Percentiles rank a stretch among this genome's conserved stretches.
These are phyloP conservation scores for Semaprochilodus insignis DNA, from an alignment of 2,797 vertebrate genomes.

Conservation along the genomic window DNA sequence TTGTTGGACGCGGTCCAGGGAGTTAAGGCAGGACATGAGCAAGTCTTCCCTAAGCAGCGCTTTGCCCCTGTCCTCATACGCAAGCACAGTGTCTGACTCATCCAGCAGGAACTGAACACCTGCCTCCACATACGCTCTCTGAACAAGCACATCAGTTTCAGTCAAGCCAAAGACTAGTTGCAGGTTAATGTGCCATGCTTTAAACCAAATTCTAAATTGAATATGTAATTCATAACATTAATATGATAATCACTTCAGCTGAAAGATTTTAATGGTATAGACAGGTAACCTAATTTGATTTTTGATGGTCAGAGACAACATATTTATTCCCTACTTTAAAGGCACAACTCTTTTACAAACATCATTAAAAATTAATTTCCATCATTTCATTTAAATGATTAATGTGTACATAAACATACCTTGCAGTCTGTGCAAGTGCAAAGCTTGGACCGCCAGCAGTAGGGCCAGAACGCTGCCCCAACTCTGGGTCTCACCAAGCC, in stretches of 20 bases:
- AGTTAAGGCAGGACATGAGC: slow-evolving; percentile 86
- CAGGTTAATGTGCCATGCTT: not conserved
- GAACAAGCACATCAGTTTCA: slow-evolving; percentile 6
- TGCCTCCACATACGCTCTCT: slow-evolving; percentile 86
- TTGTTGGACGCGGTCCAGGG: slow-evolving; percentile 90
- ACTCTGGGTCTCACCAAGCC: slow-evolving; percentile 68
- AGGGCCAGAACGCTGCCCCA: slow-evolving; percentile 91
- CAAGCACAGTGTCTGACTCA: slow-evolving; percentile 90
- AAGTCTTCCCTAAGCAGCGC: slow-evolving; percentile 85
- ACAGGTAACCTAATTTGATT: not conserved
- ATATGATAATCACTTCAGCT: not conserved
- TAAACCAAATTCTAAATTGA: not conserved
- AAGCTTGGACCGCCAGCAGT: slow-evolving; percentile 87
- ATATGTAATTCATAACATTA: not conserved
- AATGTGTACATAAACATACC: slow-evolving; percentile 72
- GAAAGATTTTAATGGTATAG: not conserved
- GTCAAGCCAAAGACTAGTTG: not conserved
- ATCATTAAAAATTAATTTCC: not conserved
- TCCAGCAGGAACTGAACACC: slow-evolving; percentile 92
- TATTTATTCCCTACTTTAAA: not conserved
- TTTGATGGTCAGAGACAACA: not conserved
- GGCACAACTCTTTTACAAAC: not conserved
- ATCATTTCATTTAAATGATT: not conserved
- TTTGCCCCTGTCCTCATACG: slow-evolving; percentile 92
- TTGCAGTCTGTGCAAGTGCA: slow-evolving; percentile 89